A percentile compares a stretch with the other conserved stretches of the same genome.
phyloP scores from a whole-genome alignment of 2,113 vertebrate genomes.

The Herpetotheres cachinnans region DNA sequence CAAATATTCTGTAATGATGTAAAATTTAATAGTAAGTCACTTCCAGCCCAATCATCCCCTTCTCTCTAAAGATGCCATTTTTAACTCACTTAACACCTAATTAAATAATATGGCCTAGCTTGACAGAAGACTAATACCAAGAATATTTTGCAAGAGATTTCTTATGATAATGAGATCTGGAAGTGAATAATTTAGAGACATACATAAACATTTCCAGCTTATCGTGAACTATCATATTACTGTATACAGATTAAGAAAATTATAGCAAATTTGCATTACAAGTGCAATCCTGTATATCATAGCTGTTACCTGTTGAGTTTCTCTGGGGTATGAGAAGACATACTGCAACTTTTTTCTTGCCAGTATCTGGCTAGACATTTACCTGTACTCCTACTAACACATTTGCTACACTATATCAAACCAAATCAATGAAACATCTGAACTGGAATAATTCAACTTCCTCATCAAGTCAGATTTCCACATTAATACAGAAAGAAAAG shows the following conservation, averaged over 20 bases:
- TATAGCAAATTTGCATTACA: background rate
- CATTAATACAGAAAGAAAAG: background rate
- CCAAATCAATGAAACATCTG: background rate
- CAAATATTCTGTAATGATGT: background rate
- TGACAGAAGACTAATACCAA: constrained; percentile 14
- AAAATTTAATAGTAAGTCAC: background rate
- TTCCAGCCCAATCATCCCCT: background rate
- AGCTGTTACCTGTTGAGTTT: background rate
- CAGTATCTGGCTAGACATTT: background rate
- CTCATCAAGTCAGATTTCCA: background rate
- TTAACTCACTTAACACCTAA: background rate
- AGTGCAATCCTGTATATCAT: background rate
- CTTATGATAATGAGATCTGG: background rate
- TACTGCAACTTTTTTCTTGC: background rate
- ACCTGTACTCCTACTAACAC: background rate
- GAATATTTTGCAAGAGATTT: constrained; percentile 4
- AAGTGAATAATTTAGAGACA: constrained; percentile 17
- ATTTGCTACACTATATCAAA: background rate
- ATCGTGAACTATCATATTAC: background rate
- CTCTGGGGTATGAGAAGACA: background rate
- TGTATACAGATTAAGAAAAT: constrained; percentile 24
- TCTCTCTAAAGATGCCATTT: background rate
- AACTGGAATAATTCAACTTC: background rate
- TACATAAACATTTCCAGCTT: constrained; percentile 29
- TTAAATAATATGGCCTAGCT: background rate